A percentile compares a stretch with the other conserved stretches of the same genome.
These are phyloP conservation scores for Temnothorax unifasciatus DNA, from an alignment of 2,888 invertebrate species.

Conservation along the genomic window DNA sequence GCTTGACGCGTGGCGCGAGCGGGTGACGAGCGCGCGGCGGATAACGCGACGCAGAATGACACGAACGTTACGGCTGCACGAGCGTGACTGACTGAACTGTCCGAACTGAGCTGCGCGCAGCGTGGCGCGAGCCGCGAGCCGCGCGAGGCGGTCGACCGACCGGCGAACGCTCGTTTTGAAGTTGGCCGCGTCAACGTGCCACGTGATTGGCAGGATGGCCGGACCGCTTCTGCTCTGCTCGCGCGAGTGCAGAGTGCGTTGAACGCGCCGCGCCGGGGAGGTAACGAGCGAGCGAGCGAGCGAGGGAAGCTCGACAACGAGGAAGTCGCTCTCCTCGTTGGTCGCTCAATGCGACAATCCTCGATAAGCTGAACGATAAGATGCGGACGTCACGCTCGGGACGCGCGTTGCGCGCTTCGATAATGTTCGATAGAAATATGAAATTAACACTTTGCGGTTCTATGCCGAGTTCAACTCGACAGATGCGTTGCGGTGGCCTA, in stretches of 20 bases:
- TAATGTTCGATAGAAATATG: neutral
- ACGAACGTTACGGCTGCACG: slow-evolving; percentile 47
- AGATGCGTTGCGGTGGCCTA: too few relatives aligned
- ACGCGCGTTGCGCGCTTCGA: neutral
- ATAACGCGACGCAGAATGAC: neutral
- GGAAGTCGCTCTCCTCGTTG: slow-evolving; percentile 1
- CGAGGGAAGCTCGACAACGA: slow-evolving; percentile 29
- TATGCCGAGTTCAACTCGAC: neutral
- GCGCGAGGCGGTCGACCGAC: slow-evolving; percentile 42
- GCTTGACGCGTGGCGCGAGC: slow-evolving; percentile 20
- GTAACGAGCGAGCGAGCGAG: slow-evolving; percentile 8
- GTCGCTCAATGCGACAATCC: neutral
- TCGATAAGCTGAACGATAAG: slow-evolving; percentile 27
- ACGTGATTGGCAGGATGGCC: slow-evolving; percentile 65
- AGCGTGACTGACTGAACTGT: slow-evolving; percentile 66
- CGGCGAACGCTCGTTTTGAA: slow-evolving; percentile 51
- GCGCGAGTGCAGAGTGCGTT: slow-evolving; percentile 64
- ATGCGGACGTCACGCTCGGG: neutral
- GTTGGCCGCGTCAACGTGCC: slow-evolving; percentile 50
- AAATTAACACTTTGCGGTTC: neutral
- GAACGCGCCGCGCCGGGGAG: slow-evolving; percentile 45
- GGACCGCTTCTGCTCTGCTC: slow-evolving; percentile 51
- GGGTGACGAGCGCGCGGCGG: slow-evolving; percentile 34
- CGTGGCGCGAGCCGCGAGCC: slow-evolving; percentile 35
- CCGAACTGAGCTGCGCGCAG: slow-evolving; percentile 31